These are phyloP conservation scores for Xanthorhoe spadicearia DNA, from an alignment of 2,888 invertebrate genomes.

Conservation along the genomic window DNA sequence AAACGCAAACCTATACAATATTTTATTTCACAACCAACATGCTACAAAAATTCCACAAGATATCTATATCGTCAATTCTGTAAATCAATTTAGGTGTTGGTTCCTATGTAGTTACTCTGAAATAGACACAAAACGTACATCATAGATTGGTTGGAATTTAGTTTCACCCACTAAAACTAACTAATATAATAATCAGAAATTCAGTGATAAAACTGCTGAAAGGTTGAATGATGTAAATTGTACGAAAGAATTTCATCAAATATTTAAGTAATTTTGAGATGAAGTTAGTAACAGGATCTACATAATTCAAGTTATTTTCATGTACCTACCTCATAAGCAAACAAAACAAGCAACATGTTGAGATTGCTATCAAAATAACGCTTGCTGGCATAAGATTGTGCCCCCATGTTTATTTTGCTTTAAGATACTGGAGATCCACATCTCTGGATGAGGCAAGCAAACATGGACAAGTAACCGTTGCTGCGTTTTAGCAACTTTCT, in stretches of 20 bases:
- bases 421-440: slow-evolving; percentile 48
- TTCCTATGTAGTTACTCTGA: neutral
- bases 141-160: neutral
- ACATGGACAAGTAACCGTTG: slow-evolving; percentile 18
- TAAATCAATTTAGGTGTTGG: neutral
- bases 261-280: slow-evolving; percentile 1
- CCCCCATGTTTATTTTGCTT: slow-evolving; percentile 45
- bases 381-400: slow-evolving; percentile 34
- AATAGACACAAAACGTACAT: neutral
- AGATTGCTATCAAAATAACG: slow-evolving; percentile 43
- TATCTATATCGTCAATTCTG: neutral
- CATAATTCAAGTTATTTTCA: slow-evolving; percentile 22
- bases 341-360: slow-evolving; percentile 31
- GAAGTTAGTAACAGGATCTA: neutral
- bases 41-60: neutral
- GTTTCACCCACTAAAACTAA: neutral
- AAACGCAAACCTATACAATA: neutral
- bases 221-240: neutral
- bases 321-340: slow-evolving; percentile 9
- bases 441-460: slow-evolving; percentile 35
- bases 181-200: neutral
- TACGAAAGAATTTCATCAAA: slow-evolving; percentile 1
- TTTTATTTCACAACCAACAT: neutral
- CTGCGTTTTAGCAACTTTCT: slow-evolving; percentile 31
- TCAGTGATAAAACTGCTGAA: neutral